phyloP scores from a whole-genome alignment of 2,888 invertebrate genomes.

The Drosophila nigricruria region DNA sequence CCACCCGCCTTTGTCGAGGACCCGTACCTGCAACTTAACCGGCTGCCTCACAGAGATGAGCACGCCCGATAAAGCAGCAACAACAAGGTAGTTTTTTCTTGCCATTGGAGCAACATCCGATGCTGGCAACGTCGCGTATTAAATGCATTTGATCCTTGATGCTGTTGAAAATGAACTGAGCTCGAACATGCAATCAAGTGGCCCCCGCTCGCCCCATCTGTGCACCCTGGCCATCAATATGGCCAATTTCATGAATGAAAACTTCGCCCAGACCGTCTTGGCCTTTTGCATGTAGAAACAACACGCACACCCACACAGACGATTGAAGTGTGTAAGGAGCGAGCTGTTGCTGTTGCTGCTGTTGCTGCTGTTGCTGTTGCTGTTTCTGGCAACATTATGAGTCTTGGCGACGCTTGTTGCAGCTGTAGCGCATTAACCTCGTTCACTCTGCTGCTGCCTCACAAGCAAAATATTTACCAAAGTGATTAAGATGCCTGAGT shows the following conservation, averaged over 20 bases:
- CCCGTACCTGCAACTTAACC: constrained; percentile 51
- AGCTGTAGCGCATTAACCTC: constrained; percentile 81
- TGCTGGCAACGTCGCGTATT: constrained; percentile 73
- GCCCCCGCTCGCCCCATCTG: constrained; percentile 31
- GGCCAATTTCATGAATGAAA: constrained; percentile 84
- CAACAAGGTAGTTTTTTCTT: constrained; percentile 49
- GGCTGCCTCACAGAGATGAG: constrained; percentile 74
- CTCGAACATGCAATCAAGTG: constrained; percentile 82
- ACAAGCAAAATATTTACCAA: constrained; percentile 81
- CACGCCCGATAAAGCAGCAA: constrained; percentile 70
- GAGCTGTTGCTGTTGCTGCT: constrained; percentile 16
- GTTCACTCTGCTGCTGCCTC: constrained; percentile 52
- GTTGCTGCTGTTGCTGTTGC: constrained; percentile 14
- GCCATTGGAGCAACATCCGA: constrained; percentile 57
- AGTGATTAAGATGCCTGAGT: constrained; percentile 82
- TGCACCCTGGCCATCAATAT: constrained; percentile 53
- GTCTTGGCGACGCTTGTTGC: constrained; percentile 71
- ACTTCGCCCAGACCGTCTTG: constrained; percentile 52
- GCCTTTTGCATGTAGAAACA: constrained; percentile 67
- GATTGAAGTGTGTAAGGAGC: constrained; percentile 30
- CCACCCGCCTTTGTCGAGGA: constrained; percentile 69
- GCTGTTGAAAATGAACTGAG: constrained; percentile 82
- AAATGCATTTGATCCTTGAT: constrained; percentile 82
- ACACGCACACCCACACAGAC: constrained; percentile 71
- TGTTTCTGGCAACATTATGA: constrained; percentile 62